Conservation (phyloP, 2,888 invertebrate species). For the Octonoba sinensis region DNA sequence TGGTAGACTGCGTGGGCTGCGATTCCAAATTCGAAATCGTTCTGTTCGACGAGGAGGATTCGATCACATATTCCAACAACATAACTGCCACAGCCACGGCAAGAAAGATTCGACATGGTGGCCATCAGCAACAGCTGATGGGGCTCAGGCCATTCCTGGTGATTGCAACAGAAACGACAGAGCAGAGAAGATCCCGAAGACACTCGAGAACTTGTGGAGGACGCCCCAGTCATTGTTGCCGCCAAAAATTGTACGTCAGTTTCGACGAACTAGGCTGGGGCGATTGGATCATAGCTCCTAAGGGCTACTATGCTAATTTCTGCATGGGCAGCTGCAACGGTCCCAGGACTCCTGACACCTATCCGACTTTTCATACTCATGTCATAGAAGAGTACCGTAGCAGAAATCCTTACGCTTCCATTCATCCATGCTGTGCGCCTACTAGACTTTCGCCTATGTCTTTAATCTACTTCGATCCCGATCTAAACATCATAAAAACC, state of each 20-base stretch:
- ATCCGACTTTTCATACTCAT: conserved; percentile 89
- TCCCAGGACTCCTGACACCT: conserved; percentile 84
- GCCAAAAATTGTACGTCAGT: conserved; percentile 90
- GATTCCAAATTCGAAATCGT: conserved; percentile 69
- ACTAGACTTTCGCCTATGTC: conserved; percentile 93
- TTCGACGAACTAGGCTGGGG: conserved; percentile 94
- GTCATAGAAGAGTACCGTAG: conserved; percentile 90
- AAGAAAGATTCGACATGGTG: conserved; percentile 39
- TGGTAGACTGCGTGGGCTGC: conserved; percentile 76
- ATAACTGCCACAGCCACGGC: conserved; percentile 67
- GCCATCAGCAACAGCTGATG: conserved; percentile 23
- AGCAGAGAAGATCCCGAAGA: conserved; percentile 79
- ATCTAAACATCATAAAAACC: conserved; percentile 90
- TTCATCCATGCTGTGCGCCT: conserved; percentile 88
- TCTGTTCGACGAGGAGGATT: conserved; percentile 72
- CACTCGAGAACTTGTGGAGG: conserved; percentile 85
- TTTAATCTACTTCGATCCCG: conserved; percentile 90
- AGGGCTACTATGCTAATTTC: conserved; percentile 93
- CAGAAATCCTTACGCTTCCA: conserved; percentile 74
- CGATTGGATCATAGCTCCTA: conserved; percentile 92
- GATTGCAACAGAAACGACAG: conserved; percentile 83
- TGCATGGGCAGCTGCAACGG: conserved; percentile 90
- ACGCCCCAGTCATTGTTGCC: conserved; percentile 79
- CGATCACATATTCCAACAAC: conserved; percentile 18
- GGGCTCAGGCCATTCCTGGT: conserved; percentile 85